Evolutionary conservation across 2,797 vertebrate genomes (phyloP).

Genomic region (Artibeus lituratus): DNA sequence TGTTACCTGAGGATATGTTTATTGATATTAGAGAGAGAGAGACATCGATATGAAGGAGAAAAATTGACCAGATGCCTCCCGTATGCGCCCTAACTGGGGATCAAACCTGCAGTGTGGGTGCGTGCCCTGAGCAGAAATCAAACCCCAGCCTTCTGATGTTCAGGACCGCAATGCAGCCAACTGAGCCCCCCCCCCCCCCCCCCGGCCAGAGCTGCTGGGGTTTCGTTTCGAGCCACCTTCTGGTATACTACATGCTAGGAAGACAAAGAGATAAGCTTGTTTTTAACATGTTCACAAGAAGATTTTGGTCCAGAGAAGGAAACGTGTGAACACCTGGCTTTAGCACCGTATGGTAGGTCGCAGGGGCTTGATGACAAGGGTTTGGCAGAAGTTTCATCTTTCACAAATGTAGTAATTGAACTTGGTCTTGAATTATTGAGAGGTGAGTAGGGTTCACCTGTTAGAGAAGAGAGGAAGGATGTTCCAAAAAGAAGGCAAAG

Average conservation of each 20-base stretch:
- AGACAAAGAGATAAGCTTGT: background rate
- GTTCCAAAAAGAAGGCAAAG: background rate
- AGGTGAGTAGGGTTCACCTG: background rate
- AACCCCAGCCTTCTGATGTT: too few relatives aligned
- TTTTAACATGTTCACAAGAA: background rate
- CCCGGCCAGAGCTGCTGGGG: background rate
- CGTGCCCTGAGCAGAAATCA: too few relatives aligned
- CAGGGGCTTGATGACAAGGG: background rate
- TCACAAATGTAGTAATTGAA: slow-evolving; percentile 5
- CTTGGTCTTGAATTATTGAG: background rate
- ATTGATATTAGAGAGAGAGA: background rate
- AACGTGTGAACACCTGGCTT: background rate
- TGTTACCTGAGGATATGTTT: background rate
- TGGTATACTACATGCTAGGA: background rate
- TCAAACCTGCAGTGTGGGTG: too few relatives aligned
- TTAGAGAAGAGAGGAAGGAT: background rate
- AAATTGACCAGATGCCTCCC: background rate
- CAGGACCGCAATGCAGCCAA: too few relatives aligned
- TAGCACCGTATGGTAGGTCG: background rate
- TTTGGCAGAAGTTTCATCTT: background rate
- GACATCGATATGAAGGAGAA: background rate
- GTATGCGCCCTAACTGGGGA: too few relatives aligned
- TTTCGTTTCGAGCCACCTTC: background rate
- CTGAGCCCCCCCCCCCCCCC: too few relatives aligned
- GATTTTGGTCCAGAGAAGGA: background rate